Conservation (phyloP, 2,113 vertebrate genomes). For the Platysternon megacephalum region DNA sequence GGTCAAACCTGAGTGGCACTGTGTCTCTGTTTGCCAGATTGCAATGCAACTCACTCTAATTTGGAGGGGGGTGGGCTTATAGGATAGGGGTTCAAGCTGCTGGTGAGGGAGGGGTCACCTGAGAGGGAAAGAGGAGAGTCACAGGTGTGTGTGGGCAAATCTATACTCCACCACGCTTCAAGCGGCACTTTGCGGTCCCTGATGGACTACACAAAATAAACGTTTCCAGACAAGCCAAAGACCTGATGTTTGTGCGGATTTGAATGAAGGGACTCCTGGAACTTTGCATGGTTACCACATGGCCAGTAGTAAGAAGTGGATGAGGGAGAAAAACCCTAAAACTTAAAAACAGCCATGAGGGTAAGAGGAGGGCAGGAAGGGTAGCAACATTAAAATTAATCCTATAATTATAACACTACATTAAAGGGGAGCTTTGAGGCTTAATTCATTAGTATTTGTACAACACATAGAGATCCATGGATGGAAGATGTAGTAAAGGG, state of each 20-base stretch:
- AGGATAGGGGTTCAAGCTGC: background rate
- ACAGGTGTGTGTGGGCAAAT: background rate
- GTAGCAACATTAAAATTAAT: background rate
- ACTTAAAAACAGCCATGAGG: background rate
- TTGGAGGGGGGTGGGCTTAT: background rate
- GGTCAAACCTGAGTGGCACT: background rate
- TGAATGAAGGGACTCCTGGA: background rate
- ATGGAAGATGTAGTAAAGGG: background rate
- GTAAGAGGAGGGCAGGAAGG: background rate
- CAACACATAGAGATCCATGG: background rate
- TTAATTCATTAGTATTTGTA: background rate
- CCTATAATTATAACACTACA: background rate
- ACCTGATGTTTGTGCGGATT: background rate
- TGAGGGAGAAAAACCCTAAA: background rate
- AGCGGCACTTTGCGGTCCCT: background rate
- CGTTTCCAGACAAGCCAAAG: background rate
- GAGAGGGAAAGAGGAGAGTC: background rate
- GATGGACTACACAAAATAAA: background rate
- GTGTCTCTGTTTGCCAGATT: background rate
- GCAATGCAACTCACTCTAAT: background rate
- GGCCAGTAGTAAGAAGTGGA: background rate
- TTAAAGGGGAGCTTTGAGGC: background rate
- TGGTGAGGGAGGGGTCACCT: background rate
- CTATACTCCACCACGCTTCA: background rate
- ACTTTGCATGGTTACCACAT: background rate